Conservation (phyloP, 2,888 invertebrate species). For the Cosmopolites sordidus region DNA sequence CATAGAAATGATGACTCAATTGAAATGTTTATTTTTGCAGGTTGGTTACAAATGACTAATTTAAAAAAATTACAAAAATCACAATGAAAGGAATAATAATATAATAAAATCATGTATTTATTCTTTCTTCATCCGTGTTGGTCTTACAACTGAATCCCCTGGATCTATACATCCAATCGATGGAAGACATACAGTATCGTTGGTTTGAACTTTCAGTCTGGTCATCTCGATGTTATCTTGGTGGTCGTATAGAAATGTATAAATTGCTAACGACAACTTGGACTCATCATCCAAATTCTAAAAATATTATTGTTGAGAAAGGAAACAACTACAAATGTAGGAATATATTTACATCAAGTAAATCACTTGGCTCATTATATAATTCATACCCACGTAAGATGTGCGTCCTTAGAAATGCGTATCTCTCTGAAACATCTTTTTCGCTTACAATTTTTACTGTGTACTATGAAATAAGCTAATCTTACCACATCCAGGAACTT, state of each 20-base stretch:
- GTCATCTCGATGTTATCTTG: background rate
- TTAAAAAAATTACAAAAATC: too few relatives aligned
- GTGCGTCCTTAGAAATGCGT: slow-evolving; percentile 2
- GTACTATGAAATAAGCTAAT: too few relatives aligned
- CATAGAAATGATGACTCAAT: background rate
- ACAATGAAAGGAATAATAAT: too few relatives aligned
- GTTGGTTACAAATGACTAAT: too few relatives aligned
- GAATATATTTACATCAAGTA: too few relatives aligned
- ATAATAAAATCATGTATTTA: too few relatives aligned
- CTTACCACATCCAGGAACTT: slow-evolving; percentile 1
- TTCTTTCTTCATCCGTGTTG: background rate
- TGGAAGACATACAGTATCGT: background rate
- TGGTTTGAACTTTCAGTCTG: background rate
- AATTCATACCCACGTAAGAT: slow-evolving; percentile 2
- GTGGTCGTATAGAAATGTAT: background rate
- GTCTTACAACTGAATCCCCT: slow-evolving; percentile 8
- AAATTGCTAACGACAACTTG: slow-evolving; percentile 3
- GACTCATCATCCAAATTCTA: slow-evolving; percentile 4
- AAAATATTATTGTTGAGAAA: too few relatives aligned
- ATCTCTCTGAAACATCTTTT: slow-evolving; percentile 7
- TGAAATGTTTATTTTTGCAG: too few relatives aligned
- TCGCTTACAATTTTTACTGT: background rate
- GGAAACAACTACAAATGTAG: too few relatives aligned
- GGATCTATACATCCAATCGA: slow-evolving; percentile 9
- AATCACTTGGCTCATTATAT: too few relatives aligned